Percentiles rank a stretch among this genome's conserved stretches.
phyloP scores from a whole-genome alignment of 92 coral and sea anemone species.

The Paramuricea clavata region DNA sequence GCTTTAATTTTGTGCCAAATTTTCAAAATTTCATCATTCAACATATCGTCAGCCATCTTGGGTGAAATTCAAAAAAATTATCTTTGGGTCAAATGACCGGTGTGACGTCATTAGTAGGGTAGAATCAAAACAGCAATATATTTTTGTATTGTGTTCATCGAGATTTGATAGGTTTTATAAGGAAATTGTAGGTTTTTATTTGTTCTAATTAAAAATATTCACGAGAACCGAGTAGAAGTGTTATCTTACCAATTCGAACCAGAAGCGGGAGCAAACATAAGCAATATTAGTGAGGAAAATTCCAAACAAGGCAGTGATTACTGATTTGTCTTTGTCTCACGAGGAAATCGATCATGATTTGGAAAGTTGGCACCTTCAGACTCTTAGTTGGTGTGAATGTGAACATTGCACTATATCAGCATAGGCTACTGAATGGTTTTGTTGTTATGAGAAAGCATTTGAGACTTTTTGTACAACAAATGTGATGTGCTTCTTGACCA shows the following conservation, averaged over 20 bases:
- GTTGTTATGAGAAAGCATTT: constrained; percentile 47
- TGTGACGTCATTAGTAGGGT: neutral
- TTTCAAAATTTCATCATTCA: no score
- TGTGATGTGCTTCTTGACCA: neutral
- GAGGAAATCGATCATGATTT: no score
- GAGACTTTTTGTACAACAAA: constrained; percentile 35
- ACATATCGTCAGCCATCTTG: neutral
- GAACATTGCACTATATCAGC: constrained; percentile 31
- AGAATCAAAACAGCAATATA: neutral
- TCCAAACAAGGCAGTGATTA: neutral
- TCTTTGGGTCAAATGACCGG: neutral
- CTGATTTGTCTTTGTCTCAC: neutral
- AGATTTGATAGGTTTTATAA: neutral
- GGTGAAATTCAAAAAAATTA: neutral
- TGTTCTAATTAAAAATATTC: constrained; percentile 21
- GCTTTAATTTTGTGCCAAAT: no score
- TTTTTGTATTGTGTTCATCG: neutral
- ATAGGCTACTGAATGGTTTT: constrained; percentile 43
- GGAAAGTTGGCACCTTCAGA: constrained; percentile 1
- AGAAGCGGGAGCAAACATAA: constrained; percentile 21
- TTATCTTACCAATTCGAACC: constrained; percentile 32
- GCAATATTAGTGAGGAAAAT: neutral
- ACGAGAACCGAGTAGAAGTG: constrained; percentile 6
- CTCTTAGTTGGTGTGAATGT: constrained; percentile 41
- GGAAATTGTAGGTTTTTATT: no score